Conservation (phyloP, 2,113 vertebrate genomes). For the Hirundichthys speculiger region DNA sequence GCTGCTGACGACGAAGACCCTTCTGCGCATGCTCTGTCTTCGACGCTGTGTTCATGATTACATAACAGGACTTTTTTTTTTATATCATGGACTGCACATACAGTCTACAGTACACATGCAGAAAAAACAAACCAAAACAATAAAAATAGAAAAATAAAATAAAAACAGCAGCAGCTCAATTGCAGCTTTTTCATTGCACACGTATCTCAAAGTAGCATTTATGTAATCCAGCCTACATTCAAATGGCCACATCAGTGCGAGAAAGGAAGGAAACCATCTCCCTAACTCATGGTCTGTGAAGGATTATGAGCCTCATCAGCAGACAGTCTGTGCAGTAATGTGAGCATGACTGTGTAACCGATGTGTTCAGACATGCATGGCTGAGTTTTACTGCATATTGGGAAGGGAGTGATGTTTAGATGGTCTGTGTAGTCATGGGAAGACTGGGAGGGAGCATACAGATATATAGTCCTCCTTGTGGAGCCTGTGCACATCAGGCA, state of each 20-base stretch:
- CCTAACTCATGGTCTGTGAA: neutral
- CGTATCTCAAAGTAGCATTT: no score
- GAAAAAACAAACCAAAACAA: no score
- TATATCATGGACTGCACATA: neutral
- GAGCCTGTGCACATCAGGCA: no score
- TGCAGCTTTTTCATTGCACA: no score
- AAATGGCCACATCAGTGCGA: no score
- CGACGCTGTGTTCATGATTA: slow-evolving; percentile 50
- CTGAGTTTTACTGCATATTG: neutral
- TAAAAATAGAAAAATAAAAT: no score
- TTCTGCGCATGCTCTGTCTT: slow-evolving; percentile 73
- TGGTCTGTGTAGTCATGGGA: no score
- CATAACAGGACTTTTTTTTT: slow-evolving; percentile 41
- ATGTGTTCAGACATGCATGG: slow-evolving; percentile 9
- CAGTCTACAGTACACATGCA: neutral
- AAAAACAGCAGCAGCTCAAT: no score
- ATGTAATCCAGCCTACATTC: no score
- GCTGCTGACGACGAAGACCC: slow-evolving; percentile 65
- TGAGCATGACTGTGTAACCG: neutral
- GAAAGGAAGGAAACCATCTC: neutral
- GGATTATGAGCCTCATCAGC: neutral
- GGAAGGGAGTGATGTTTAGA: no score
- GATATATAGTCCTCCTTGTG: no score
- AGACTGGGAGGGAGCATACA: no score
- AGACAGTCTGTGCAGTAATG: neutral